Evolutionary conservation across 1,140 invertebrate species (phyloP), one percentile per base, ranked within the genome.

Genomic region (Idris sp.): DNA sequence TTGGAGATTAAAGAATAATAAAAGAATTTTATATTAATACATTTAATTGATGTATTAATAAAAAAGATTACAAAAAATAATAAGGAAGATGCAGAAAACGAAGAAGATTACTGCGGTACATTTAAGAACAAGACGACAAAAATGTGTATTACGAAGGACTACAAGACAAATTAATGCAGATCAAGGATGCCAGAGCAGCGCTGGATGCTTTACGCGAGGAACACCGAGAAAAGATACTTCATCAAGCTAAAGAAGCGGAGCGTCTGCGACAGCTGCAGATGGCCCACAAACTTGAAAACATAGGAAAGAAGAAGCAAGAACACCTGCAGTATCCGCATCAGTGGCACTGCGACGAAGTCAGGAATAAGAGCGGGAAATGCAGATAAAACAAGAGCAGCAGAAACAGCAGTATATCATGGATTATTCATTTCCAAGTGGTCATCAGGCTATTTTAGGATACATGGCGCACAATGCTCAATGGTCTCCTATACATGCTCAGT

Each of bases 301-400:
- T 99, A 97, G 89, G 98, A 36, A 97, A 98, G 87, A 98, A 99
- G 89, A 99, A 99, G 83, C 97, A 99, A 88, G 96, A 96, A 82
- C 96, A 95, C 82, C 80, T 95, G 68, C 93, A 95, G 78, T 97
- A 97, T 83, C 95, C 97, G 82, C 84, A 95, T 0, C 94, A 98
- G 83, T 98, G 43, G 96, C 97, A 0, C 83, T 99, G 48, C 97
- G 98, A 81, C 89, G 95, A 35, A 95, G 99, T 76, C 95, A 97
- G 83, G 97, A 98, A 81, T 96, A 98, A 88, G 97, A 95, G 83
- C 87, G 94, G 43, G 95, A 98, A 86, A 96, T 98, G 94, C 94
- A 97, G 82, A 92, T 97, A 91, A 89, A 96, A 64, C 94, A 97
- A 83, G 96, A 98, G 82, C 96, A 97, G 84, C 96, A 98, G 79